These are phyloP conservation scores for Heliocidaris tuberculata DNA, from an alignment of 35 echinoderm and acorn worm species.

Conservation along the genomic window DNA sequence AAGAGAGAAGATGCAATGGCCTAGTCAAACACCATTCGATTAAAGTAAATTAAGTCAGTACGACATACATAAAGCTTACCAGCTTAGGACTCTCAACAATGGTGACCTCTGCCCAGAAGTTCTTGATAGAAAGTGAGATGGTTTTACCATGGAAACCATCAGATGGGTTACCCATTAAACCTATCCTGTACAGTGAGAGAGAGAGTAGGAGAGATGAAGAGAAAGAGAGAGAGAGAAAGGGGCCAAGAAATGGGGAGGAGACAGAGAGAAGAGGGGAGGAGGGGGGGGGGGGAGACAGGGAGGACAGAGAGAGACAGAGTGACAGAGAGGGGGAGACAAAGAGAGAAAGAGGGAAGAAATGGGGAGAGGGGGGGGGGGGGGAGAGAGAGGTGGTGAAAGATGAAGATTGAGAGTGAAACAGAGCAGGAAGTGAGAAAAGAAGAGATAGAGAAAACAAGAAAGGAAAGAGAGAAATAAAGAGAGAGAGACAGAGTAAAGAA, in stretches of 20 bases:
- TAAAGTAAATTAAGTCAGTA: too few species aligned
- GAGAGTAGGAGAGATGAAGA: neutral
- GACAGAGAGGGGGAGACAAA: neutral
- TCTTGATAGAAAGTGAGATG: constrained; percentile 81
- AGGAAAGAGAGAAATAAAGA: neutral
- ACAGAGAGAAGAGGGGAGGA: neutral
- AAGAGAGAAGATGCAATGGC: too few species aligned
- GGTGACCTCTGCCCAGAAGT: constrained; percentile 91
- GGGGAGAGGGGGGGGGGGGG: neutral
- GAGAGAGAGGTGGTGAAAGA: neutral
- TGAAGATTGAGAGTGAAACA: neutral
- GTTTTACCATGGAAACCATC: constrained; percentile 93
- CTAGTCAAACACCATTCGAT: neutral
- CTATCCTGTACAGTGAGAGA: constrained; percentile 57
- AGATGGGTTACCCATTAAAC: constrained; percentile 84
- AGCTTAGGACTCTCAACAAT: constrained; percentile 78
- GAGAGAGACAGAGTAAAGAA: too few species aligned
- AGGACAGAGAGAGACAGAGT: neutral
- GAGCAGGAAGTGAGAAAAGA: neutral
- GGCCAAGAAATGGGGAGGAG: neutral
- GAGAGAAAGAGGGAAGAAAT: neutral
- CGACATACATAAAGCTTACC: constrained; percentile 62
- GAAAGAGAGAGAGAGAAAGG: neutral
- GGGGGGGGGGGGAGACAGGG: neutral
- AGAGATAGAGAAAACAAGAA: neutral